Base-by-base conservation (phyloP, 2,113 vertebrate genomes). In the Caranx ignobilis region DNA sequence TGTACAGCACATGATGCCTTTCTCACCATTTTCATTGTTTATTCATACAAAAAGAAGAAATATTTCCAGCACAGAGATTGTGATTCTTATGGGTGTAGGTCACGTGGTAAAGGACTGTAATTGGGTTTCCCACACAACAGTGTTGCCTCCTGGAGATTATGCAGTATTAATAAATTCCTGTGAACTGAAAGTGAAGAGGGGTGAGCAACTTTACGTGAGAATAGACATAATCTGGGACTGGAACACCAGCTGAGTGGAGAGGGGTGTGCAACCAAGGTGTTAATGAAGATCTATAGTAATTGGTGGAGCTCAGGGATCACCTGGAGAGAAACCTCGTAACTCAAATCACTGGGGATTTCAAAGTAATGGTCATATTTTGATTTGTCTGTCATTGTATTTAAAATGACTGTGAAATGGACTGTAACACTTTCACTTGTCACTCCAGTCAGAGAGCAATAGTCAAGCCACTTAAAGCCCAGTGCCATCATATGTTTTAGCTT, bases 161-260 rank as follows among this genome's bases (percentile, higher is more conserved):
- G 59, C 73, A 74, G 59, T 55, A 79, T 71, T 82, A 74, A 79
- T 82, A 21, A 77, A 60, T 87, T 71, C 31, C 41, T 47, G 31
- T 57, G 71, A 82, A 67, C 39, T 84, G 63, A 55, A 78, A 71
- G 64, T 59, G 63, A 74, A 50, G 63, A 74, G 65, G 68, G 66
- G 65, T 62, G 55, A 73, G 60, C 11, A 65, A 56, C 73, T 54
- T 11, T 18, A 12, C 55, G 37, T 69, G 52, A 63, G 32, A 62
- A 54, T 74, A 70, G 77, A 69, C 41, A 69, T 31, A 47, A 26
- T 21, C 11, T 62, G 61, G 10, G 19, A 13, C 11, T 26, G 59
- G 39, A 26, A 15, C 50, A 18, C 13, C 12, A 56, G 18, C 52
- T n/a, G 66, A 57, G 32, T 43, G 34, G n/a, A 65, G 11, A 11